A percentile compares a stretch with the other conserved stretches of the same genome.
These are phyloP conservation scores for Ephydatia muelleri DNA, from an alignment of 37 sponge, comb jelly and placozoan species.

Conservation along the genomic window DNA sequence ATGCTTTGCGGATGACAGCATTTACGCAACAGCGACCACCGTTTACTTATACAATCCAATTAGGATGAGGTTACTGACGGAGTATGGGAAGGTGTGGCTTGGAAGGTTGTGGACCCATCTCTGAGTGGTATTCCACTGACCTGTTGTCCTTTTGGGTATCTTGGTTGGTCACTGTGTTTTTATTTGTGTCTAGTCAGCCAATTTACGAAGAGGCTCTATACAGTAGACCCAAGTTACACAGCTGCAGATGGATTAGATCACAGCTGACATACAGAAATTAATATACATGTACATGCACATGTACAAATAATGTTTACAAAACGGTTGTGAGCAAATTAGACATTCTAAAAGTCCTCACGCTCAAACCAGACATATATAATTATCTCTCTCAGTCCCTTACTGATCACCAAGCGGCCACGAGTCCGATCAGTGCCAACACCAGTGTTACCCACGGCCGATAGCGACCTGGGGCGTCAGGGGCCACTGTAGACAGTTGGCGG, in stretches of 20 bases:
- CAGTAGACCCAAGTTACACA: not conserved
- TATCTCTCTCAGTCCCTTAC: not conserved
- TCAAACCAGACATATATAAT: slow-evolving; percentile 1
- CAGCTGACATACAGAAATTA: not conserved
- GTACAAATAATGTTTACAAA: too few relatives aligned
- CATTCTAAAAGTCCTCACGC: not conserved
- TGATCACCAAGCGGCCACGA: slow-evolving; percentile 1
- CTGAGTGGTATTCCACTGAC: not conserved
- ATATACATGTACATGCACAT: slow-evolving; percentile 1
- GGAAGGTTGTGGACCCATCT: not conserved
- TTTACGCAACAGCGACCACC: too few relatives aligned
- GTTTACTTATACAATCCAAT: too few relatives aligned
- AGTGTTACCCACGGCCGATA: slow-evolving; percentile 1
- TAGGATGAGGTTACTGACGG: not conserved
- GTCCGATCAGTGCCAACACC: slow-evolving; percentile 1
- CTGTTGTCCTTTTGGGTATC: not conserved
- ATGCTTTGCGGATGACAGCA: too few relatives aligned
- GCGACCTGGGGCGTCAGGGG: slow-evolving; percentile 1
- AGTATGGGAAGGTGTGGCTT: not conserved
- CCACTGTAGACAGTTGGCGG: not conserved
- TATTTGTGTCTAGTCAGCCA: not conserved
- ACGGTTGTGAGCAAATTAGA: slow-evolving; percentile 1
- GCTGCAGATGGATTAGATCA: slow-evolving; percentile 1
- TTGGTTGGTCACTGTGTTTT: not conserved
- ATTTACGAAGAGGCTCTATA: not conserved